A percentile compares a stretch with the other conserved stretches of the same genome.
Conservation (phyloP, 2,797 vertebrate species). For the Diglossa cyanea region DNA sequence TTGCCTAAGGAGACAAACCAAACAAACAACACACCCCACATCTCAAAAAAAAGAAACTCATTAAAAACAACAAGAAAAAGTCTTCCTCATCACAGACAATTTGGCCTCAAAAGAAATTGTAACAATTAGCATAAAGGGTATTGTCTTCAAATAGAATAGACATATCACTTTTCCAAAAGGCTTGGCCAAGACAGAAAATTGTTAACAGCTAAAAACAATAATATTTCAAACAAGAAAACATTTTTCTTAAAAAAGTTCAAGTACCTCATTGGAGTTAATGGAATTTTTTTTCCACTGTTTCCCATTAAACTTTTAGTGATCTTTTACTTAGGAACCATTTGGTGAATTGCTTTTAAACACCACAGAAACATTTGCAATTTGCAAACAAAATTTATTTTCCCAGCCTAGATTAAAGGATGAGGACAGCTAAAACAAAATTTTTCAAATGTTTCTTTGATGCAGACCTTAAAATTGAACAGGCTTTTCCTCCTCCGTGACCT, state of each 20-base stretch:
- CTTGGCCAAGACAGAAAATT: not conserved
- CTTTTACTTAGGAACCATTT: not conserved
- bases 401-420: not conserved
- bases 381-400: not conserved
- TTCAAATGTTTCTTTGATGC: not conserved
- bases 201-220: not conserved
- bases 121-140: not conserved
- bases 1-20: not conserved
- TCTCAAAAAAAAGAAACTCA: not conserved
- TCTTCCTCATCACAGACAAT: not conserved
- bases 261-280: not conserved
- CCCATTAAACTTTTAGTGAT: not conserved
- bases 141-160: not conserved
- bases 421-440: not conserved
- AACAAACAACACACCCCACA: not conserved
- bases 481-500: not conserved
- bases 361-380: not conserved
- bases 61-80: not conserved
- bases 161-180: not conserved
- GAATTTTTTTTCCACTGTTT: not conserved
- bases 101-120: not conserved
- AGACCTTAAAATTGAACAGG: not conserved
- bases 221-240: not conserved
- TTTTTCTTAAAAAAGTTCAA: not conserved
- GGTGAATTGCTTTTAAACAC: not conserved